Evolutionary conservation across 2,113 vertebrate species (phyloP), one percentile per base, ranked within the genome.

Genomic region (Casuarius casuarius): DNA sequence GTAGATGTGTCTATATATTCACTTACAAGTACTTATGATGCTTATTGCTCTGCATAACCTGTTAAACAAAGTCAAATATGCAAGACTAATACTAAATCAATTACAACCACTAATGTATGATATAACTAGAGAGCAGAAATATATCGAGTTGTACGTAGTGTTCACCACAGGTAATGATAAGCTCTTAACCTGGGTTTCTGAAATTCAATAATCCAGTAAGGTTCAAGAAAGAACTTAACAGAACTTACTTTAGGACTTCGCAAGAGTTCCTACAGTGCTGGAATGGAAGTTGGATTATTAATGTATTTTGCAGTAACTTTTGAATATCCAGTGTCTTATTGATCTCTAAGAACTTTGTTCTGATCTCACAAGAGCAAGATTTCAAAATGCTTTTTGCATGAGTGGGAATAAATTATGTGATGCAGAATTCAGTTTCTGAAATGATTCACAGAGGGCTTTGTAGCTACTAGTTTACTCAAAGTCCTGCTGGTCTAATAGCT

Each of bases 81-180:
- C 87, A 87, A 87, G 52, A 91, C 67, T 78, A 96, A 95, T 70
- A 61, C 54, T 82, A 90, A 92, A 94, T 93, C 92, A 95, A 71
- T 95, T 95, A 67, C 33, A 90, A 73, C 10, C 49, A 61, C 61
- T 93, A 62, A 94, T 89, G 75, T 84, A 81, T 87, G 70, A 68
- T 83, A 54, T 48, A 79, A 42, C 16, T 63, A 29, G 7, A 82
- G 33, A 92, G 71, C 42, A 90, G 77, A 79, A 94, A 71, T 90
- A 85, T 76, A 79, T 82, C 18, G 51, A 90, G 42, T 52, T 83
- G 76, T 89, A 35, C 5, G 11, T 51, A 66, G 18, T 7, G 29
- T 67, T 89, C 14, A 38, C 66, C 93, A 56, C 38, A 72, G 77
- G 51, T 59, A 96, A 78, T 75, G 80, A 73, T 49, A 84, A 71